Evolutionary conservation across 2,888 invertebrate species (phyloP), one percentile per base, ranked within the genome.

Genomic region (Harpalus rufipes): DNA sequence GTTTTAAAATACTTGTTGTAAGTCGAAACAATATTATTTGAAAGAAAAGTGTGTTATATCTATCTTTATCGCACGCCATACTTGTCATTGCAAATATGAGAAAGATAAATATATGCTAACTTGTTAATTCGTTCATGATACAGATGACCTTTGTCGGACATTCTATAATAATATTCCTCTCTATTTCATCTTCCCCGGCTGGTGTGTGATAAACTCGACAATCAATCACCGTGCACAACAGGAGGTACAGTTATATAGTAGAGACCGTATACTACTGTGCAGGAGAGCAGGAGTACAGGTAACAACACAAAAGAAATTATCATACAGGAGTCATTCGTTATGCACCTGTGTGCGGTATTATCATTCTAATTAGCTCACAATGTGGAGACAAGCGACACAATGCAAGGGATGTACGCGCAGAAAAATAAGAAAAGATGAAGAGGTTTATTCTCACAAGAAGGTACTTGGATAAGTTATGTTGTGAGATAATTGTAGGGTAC

Each of bases 261-360:
- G 44, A 51, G 10, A 51, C 44, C 4, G 44, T 51, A 12, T 51
- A 21, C 3, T 21, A 21, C 21, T 21, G 21, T 21, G 44, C 12
- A 5, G 32, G 10, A 2, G 5, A 32, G 5, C 32, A 32, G 32
- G 44, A 2, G 63, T 39, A 16, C 72, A 74, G 72, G 72, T 74
- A 74, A 74, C 41, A 41, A 74, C 16, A 74, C 51, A 74, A 74
- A 74, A 74, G 72, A 74, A 74, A 74, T 74, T 74, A 74, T 74
- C 72, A 74, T 74, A 74, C 72, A 44, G 44, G 18, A 51, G 44
- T 14, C 16, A 16, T 18, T 51, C 44, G 44, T 51, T 51, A 51
- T 51, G 12, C 44, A 51, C 44, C 44, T 51, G 44, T 51, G 44
- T 51, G 44, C 44, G 44, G 10, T 12, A 51, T 51, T 51, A 8